Percentiles rank a stretch among this genome's conserved stretches.
Evolutionary conservation across 1,140 invertebrate species (phyloP).

Genomic region (Helicoverpa armigera): DNA sequence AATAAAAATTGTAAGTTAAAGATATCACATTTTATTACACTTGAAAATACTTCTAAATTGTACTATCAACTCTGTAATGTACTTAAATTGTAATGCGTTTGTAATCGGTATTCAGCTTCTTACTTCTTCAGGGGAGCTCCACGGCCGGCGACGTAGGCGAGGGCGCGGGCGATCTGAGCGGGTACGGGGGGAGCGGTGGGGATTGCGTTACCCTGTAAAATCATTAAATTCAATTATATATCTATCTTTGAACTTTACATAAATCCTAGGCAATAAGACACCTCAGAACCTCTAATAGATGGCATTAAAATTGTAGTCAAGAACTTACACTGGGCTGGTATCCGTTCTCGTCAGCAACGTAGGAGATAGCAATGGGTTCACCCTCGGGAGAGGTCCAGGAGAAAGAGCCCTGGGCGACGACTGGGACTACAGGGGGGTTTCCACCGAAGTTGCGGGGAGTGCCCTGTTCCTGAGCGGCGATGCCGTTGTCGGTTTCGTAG

Average conservation of each 20-base stretch:
- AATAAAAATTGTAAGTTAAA: slow-evolving; percentile 39
- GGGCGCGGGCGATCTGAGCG: slow-evolving; percentile 79
- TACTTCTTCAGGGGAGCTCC: slow-evolving; percentile 49
- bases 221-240: not conserved
- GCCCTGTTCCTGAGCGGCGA: slow-evolving; percentile 86
- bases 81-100: slow-evolving; percentile 29
- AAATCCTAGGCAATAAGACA: not conserved
- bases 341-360: slow-evolving; percentile 87
- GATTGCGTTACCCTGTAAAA: slow-evolving; percentile 79
- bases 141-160: slow-evolving; percentile 75
- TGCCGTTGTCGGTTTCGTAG: slow-evolving; percentile 88
- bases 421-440: slow-evolving; percentile 83
- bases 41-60: slow-evolving; percentile 35
- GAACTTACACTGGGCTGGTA: slow-evolving; percentile 80
- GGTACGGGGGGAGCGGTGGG: slow-evolving; percentile 84
- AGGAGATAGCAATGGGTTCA: slow-evolving; percentile 74
- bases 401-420: slow-evolving; percentile 80
- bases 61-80: slow-evolving; percentile 30
- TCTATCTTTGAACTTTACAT: too few species aligned
- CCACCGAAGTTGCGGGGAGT: slow-evolving; percentile 80
- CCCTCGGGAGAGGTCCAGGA: slow-evolving; percentile 79
- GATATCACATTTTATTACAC: slow-evolving; percentile 45
- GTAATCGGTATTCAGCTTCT: slow-evolving; percentile 45
- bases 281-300: not conserved
- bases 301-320: not conserved